Evolutionary conservation across 37 sponge, comb jelly and placozoan genomes (phyloP).

Genomic region (Geodia barretti): DNA sequence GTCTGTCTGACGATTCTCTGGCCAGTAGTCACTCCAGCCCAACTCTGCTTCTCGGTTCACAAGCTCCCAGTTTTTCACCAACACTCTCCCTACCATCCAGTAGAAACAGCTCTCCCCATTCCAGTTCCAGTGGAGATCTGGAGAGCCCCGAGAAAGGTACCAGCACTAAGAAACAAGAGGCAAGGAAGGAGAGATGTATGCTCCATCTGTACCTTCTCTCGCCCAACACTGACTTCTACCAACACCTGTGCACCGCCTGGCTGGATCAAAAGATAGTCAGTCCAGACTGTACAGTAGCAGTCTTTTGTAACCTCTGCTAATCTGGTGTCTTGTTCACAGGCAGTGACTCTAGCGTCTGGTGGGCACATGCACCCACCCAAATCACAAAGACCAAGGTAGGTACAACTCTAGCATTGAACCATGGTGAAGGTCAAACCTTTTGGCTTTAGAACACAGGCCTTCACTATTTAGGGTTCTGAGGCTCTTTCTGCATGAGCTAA

Average conservation of each 20-base stretch:
- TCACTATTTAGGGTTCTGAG: no score
- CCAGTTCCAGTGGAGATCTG: background rate
- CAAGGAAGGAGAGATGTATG: background rate
- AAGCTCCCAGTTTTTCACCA: background rate
- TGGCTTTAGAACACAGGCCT: no score
- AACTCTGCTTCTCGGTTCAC: background rate
- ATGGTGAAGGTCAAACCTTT: no score
- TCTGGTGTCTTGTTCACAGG: no score
- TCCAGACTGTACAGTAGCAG: background rate
- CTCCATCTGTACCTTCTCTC: constrained; percentile 59
- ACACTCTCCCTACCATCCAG: background rate
- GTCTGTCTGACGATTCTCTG: no score
- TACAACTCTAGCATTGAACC: no score
- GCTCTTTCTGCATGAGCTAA: no score
- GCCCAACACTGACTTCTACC: constrained; percentile 46
- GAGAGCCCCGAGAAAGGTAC: background rate
- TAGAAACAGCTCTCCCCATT: background rate
- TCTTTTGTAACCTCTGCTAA: background rate
- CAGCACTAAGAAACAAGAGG: background rate
- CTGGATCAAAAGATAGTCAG: constrained; percentile 46
- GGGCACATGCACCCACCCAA: no score
- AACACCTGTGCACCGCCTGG: constrained; percentile 29
- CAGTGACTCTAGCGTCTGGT: no score
- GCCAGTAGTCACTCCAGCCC: background rate
- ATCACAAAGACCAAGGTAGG: no score